Conservation (phyloP, 2,113 vertebrate genomes). For the Xiphias gladius region DNA sequence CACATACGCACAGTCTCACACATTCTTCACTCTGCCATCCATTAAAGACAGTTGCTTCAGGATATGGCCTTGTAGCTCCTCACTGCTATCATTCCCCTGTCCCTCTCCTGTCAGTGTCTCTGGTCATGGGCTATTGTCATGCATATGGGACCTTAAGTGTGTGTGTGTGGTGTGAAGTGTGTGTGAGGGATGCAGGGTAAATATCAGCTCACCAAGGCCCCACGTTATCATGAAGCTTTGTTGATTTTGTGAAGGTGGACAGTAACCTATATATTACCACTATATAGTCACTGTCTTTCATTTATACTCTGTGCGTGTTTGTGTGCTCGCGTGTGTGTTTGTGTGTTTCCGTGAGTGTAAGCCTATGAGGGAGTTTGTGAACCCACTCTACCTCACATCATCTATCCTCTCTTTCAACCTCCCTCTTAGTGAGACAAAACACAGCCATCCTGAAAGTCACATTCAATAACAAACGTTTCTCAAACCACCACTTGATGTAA, state of each 20-base stretch:
- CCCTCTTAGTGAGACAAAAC: slow-evolving; percentile 52
- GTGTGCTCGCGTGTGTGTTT: background rate
- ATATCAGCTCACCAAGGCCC: slow-evolving; percentile 65
- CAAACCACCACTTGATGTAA: slow-evolving; percentile 52
- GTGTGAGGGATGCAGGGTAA: slow-evolving; percentile 48
- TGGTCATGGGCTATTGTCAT: slow-evolving; percentile 67
- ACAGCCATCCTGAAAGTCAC: slow-evolving; percentile 57
- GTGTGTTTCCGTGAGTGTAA: slow-evolving; percentile 7
- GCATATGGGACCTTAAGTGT: slow-evolving; percentile 62
- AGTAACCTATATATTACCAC: slow-evolving; percentile 19
- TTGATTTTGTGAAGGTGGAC: slow-evolving; percentile 12
- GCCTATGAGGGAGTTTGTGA: background rate
- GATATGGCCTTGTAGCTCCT: slow-evolving; percentile 52
- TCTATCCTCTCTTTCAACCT: slow-evolving; percentile 28
- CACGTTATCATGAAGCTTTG: slow-evolving; percentile 40
- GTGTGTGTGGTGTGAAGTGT: slow-evolving; percentile 40
- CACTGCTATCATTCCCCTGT: slow-evolving; percentile 29
- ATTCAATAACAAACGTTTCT: slow-evolving; percentile 62
- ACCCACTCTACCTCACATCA: slow-evolving; percentile 25
- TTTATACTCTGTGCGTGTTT: background rate
- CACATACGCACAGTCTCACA: slow-evolving; percentile 28
- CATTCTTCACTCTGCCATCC: slow-evolving; percentile 42
- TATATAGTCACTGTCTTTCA: slow-evolving; percentile 1
- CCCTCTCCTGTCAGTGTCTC: slow-evolving; percentile 41
- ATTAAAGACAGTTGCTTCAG: slow-evolving; percentile 56